phyloP scores from a whole-genome alignment of 2,888 invertebrate species.

The Leucoma salicis region DNA sequence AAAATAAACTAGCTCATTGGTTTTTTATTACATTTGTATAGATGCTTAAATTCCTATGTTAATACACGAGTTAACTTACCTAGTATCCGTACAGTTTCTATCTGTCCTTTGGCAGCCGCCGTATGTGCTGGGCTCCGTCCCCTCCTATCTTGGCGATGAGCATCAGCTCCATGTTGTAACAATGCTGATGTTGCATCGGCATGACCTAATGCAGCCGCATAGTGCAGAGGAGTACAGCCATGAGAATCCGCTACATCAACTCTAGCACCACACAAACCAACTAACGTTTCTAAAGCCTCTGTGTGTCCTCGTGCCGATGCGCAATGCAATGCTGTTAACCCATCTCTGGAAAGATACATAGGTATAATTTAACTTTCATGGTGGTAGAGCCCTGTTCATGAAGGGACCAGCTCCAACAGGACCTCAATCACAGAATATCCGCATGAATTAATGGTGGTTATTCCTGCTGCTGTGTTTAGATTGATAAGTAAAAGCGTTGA shows the following conservation, averaged over 20 bases:
- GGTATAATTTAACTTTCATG: not conserved
- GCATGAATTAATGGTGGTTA: too few relatives aligned
- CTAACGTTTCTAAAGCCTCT: conserved; percentile 93
- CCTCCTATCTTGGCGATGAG: conserved; percentile 95
- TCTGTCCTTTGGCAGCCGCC: conserved; percentile 97
- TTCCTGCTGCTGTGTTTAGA: too few relatives aligned
- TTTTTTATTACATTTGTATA: too few relatives aligned
- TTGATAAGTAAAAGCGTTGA: too few relatives aligned
- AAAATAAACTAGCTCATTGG: too few relatives aligned
- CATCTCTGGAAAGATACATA: conserved; percentile 85
- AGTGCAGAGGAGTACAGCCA: conserved; percentile 97
- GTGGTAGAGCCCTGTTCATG: too few relatives aligned
- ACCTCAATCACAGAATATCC: too few relatives aligned
- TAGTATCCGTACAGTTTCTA: conserved; percentile 91
- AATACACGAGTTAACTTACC: too few relatives aligned
- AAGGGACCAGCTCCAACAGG: too few relatives aligned
- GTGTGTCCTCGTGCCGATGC: conserved; percentile 98
- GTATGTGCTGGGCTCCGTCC: conserved; percentile 97
- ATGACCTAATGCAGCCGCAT: conserved; percentile 97
- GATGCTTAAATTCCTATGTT: too few relatives aligned
- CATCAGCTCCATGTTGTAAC: conserved; percentile 94
- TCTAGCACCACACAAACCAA: conserved; percentile 93
- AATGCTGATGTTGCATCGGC: conserved; percentile 95
- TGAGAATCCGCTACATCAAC: conserved; percentile 96
- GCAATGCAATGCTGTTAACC: conserved; percentile 97